Evolutionary conservation across 1,140 invertebrate species (phyloP).

Genomic region (Oppia nitens): DNA sequence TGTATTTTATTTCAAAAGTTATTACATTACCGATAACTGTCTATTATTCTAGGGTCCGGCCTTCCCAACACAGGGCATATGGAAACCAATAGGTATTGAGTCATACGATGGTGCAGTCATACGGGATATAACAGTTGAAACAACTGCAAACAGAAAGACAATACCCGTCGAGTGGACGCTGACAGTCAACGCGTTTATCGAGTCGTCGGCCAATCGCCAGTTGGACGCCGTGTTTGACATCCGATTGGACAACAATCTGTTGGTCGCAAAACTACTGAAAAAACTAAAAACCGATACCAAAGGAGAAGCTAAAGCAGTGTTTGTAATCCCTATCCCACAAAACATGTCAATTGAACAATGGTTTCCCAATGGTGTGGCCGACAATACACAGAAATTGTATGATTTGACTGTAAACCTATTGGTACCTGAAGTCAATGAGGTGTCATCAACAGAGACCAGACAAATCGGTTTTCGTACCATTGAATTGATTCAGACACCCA

Average conservation of each 20-base stretch:
- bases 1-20: background rate
- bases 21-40: no score
- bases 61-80: conserved; percentile 80
- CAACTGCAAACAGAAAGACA: background rate
- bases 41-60: conserved; percentile 40
- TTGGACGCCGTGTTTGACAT: background rate
- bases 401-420: conserved; percentile 11
- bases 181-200: background rate
- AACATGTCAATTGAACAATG: background rate
- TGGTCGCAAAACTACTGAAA: background rate
- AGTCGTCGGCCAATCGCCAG: background rate
- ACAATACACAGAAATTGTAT: conserved; percentile 1
- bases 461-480: conserved; percentile 72
- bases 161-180: background rate
- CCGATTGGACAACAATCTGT: background rate
- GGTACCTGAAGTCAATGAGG: background rate
- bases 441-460: conserved; percentile 28
- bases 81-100: conserved; percentile 41
- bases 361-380: conserved; percentile 3
- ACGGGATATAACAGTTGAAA: background rate
- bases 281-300: background rate
- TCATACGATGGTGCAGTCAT: conserved; percentile 27
- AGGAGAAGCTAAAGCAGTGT: background rate
- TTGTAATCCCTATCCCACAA: background rate
- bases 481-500: conserved; percentile 41